Evolutionary conservation across 2,888 invertebrate genomes (phyloP), one percentile per base, ranked within the genome.

Genomic region (Dorcus hopei): DNA sequence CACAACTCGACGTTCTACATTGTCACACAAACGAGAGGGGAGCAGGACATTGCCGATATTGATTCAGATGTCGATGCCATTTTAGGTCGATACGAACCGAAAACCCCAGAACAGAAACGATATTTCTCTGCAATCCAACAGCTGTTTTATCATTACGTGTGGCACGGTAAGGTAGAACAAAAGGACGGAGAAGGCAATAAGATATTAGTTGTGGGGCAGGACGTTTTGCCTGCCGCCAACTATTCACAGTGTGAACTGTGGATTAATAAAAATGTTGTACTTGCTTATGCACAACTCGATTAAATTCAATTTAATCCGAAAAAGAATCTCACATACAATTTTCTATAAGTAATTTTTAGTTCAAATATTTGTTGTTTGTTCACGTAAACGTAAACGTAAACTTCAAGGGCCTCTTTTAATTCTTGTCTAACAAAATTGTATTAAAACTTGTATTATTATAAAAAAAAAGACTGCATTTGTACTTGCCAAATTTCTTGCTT

Each of bases 91-190:
- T 67, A 67, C 68, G 86, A 87, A 59, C 87, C 89, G 0, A 85
- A 85, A 67, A 86, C 86, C 41, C 85, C 87, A 0, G 88, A 89
- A 68, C 90, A 91, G 72, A 83, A 88, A 43, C 82, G 89, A 14
- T 93, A 87, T 72, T 85, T 90, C 66, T 84, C 88, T 0, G 88
- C 91, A 9, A 89, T 93, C 82, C 91, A 92, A 72, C 87, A 88
- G 63, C 77, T 92, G 38, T 94, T 94, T 77, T 92, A 91, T 76
- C 86, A 89, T 69, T 94, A 85, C 70, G 90, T 92, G 1, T 86
- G 88, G 82, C 86, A 89, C 65, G 92, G 90, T n/a, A 84, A 82
- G 63, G 80, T 90, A 56, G 80, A 84, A 9, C 82, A 84, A 6
- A 85, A 85, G 56, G 77, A 81, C 38, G 80, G 82, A 8, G 71